These are phyloP conservation scores for Engystomops pustulosus DNA, from an alignment of 2,113 vertebrate genomes.

Conservation along the genomic window DNA sequence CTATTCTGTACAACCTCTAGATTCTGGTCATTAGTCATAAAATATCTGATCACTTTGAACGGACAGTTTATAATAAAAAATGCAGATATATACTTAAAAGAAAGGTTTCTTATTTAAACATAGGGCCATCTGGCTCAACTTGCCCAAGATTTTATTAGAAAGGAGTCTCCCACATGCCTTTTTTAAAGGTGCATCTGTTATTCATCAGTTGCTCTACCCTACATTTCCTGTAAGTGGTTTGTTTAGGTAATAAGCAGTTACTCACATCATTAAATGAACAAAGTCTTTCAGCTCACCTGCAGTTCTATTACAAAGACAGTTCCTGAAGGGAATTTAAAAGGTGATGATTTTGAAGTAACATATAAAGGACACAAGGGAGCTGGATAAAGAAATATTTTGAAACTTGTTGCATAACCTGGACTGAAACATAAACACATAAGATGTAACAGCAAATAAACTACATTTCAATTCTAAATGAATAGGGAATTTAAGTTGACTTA, in stretches of 20 bases:
- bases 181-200: constrained; percentile 54
- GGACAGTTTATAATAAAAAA: constrained; percentile 38
- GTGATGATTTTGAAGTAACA: constrained; percentile 41
- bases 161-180: constrained; percentile 50
- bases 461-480: not conserved
- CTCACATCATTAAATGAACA: constrained; percentile 61
- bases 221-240: constrained; percentile 60
- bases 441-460: constrained; percentile 28
- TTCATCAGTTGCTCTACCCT: constrained; percentile 56
- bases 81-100: constrained; percentile 6
- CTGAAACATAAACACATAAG: constrained; percentile 27
- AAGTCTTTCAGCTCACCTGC: constrained; percentile 59
- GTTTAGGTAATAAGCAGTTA: constrained; percentile 60
- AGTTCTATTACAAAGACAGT: constrained; percentile 56
- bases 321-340: constrained; percentile 50
- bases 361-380: constrained; percentile 17
- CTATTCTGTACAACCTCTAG: not conserved
- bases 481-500: constrained; percentile 1
- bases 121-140: constrained; percentile 48
- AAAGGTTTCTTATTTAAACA: constrained; percentile 41
- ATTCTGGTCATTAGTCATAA: not conserved
- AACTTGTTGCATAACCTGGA: constrained; percentile 8
- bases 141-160: constrained; percentile 56
- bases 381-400: constrained; percentile 1
- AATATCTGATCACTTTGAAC: not conserved